Evolutionary conservation across 2,113 vertebrate species (phyloP).

Genomic region (Abramis brama): DNA sequence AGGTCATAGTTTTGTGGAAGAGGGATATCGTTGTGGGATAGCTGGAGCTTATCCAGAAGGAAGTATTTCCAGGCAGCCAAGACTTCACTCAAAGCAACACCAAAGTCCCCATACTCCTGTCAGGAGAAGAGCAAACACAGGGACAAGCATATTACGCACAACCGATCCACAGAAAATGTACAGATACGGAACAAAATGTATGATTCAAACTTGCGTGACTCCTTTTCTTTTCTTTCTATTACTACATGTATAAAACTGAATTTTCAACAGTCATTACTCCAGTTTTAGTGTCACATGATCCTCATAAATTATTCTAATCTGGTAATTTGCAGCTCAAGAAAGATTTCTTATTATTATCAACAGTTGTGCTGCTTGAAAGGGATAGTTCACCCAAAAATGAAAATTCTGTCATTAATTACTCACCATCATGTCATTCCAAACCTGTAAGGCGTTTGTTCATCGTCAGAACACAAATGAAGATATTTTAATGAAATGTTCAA

Average conservation of each 20-base stretch:
- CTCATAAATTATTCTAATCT: background rate
- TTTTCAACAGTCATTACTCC: background rate
- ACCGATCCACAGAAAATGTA: conserved; percentile 2
- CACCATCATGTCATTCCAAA: too few species aligned
- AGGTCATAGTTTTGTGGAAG: conserved; percentile 80
- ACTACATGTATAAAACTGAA: background rate
- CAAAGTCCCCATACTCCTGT: conserved; percentile 85
- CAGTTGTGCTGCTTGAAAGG: background rate
- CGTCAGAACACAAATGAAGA: too few species aligned
- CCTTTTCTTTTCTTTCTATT: background rate
- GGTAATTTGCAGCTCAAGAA: background rate
- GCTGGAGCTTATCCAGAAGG: conserved; percentile 84
- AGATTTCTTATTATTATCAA: background rate
- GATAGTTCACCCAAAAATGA: too few species aligned
- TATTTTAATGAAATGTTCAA: too few species aligned
- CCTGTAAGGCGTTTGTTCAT: too few species aligned
- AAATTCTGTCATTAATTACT: too few species aligned
- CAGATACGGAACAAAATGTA: conserved; percentile 19
- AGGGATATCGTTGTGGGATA: conserved; percentile 70
- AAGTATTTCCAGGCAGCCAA: conserved; percentile 88
- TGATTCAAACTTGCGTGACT: conserved; percentile 5
- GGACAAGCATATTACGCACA: conserved; percentile 11
- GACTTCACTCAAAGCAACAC: conserved; percentile 86
- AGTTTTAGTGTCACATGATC: background rate
- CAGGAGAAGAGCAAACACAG: conserved; percentile 58